Percentiles rank a stretch among this genome's conserved stretches.
phyloP scores from a whole-genome alignment of 2,797 vertebrate genomes.

The Gymnoscopelus microlampas region DNA sequence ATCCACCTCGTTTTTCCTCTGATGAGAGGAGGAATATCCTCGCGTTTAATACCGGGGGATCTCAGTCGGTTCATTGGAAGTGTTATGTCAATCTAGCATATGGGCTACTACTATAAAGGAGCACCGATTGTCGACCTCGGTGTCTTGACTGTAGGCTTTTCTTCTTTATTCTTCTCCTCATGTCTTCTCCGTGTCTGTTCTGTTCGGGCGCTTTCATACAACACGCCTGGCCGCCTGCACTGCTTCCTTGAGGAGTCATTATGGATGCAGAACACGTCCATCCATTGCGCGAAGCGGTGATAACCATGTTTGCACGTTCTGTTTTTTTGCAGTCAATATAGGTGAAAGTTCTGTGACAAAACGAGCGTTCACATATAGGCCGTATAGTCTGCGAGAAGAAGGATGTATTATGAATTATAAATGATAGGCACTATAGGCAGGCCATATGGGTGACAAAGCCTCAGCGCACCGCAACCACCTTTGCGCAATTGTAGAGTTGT shows the following conservation, averaged over 20 bases:
- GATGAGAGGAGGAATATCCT: neutral
- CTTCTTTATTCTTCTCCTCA: neutral
- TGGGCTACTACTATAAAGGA: neutral
- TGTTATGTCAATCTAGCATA: neutral
- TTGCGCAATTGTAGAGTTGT: slow-evolving; percentile 51
- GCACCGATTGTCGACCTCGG: neutral
- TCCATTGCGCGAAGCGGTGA: slow-evolving; percentile 31
- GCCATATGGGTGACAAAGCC: too few species aligned
- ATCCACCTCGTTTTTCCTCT: neutral
- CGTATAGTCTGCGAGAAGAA: slow-evolving; percentile 1
- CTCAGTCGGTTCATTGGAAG: neutral
- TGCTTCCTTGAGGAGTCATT: slow-evolving; percentile 50
- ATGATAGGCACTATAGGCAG: neutral
- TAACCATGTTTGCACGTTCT: slow-evolving; percentile 51
- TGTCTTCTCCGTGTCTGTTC: neutral
- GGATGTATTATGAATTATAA: neutral
- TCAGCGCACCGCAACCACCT: slow-evolving; percentile 30
- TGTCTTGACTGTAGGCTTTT: neutral
- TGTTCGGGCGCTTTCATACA: too few species aligned
- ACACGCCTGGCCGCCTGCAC: neutral
- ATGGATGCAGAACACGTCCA: slow-evolving; percentile 70
- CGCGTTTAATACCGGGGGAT: too few species aligned
- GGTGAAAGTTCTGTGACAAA: slow-evolving; percentile 60
- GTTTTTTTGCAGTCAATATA: slow-evolving; percentile 47
- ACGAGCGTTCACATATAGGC: slow-evolving; percentile 32